Conservation (phyloP, 2,888 invertebrate genomes). For the Syrphus vitripennis region DNA sequence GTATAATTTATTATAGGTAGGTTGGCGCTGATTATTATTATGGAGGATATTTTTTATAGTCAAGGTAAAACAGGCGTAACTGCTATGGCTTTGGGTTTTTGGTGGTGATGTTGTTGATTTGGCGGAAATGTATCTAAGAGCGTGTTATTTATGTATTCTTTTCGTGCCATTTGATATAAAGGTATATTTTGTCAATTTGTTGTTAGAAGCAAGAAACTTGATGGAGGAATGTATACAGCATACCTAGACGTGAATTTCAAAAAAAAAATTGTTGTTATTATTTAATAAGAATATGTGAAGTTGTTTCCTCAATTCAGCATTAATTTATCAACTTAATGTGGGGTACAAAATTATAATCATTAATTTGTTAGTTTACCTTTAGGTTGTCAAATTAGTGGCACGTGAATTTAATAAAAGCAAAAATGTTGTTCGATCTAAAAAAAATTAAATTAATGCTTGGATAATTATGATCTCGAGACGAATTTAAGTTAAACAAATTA, state of each 20-base stretch:
- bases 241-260: neutral
- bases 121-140: constrained; percentile 27
- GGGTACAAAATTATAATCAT: constrained; percentile 35
- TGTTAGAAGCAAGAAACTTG: constrained; percentile 2
- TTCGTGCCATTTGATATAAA: constrained; percentile 25
- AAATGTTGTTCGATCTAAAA: neutral
- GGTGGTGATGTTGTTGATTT: neutral
- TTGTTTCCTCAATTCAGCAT: constrained; percentile 11
- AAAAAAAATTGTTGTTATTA: neutral
- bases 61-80: constrained; percentile 50
- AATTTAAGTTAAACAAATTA: neutral
- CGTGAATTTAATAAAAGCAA: neutral
- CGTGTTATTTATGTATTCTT: constrained; percentile 56
- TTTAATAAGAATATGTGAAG: constrained; percentile 19
- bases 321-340: constrained; percentile 41
- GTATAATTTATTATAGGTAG: constrained; percentile 45
- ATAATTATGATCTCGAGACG: neutral
- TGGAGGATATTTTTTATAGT: constrained; percentile 34
- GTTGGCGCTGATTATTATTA: constrained; percentile 13
- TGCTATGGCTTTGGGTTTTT: neutral
- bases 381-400: constrained; percentile 41
- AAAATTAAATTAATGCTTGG: neutral
- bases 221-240: neutral
- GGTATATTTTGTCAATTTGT: constrained; percentile 27
- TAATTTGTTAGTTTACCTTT: constrained; percentile 18